Evolutionary conservation across 2,113 vertebrate species (phyloP), one percentile per base, ranked within the genome.

Genomic region (Saguinus midas): DNA sequence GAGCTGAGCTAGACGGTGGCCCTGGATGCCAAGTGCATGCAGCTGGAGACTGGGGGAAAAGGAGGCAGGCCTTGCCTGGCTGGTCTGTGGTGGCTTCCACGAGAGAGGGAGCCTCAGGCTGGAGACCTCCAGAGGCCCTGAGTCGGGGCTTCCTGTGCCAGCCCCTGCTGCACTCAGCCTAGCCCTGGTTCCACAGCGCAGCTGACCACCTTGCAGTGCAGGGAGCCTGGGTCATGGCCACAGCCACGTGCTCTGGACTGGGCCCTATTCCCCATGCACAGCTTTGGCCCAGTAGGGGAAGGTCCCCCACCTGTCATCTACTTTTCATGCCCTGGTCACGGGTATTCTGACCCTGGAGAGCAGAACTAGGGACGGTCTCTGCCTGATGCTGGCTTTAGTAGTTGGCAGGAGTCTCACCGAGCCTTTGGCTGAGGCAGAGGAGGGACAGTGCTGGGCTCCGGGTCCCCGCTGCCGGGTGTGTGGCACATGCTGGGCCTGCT

Each of bases 231-330:
- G 32, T 21, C 5, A n/a, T 68, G 79, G 58, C 58, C 50, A 12
- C 0, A 9, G 40, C n/a, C 87, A 6, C 8, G 5, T 45, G 7
- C 37, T 37, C 76, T 87, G 76, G 37, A 6, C 40, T 6, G 14
- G 55, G 20, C 23, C 27, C 50, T 18, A 20, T 55, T 78, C n/a
- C 37, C 35, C 9, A 3, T 0, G 21, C 43, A 32, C 17, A 1
- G 58, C 58, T 85, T 52, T 79, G 61, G 73, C 66, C 5, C 27
- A 55, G 18, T 21, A 40, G 35, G 32, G 18, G 11, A 87, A 52
- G 20, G 12, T 68, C 21, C 48, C 43, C 27, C 0, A 1, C 48
- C 20, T 17, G 3, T 37, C 3, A 5, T n/a, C 20, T 2, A 27
- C 52, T 94, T 66, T 79, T 37, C 35, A 43, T 2, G 5, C 45